Conservation (phyloP, 2,113 vertebrate genomes). For the Miniopterus natalensis region DNA sequence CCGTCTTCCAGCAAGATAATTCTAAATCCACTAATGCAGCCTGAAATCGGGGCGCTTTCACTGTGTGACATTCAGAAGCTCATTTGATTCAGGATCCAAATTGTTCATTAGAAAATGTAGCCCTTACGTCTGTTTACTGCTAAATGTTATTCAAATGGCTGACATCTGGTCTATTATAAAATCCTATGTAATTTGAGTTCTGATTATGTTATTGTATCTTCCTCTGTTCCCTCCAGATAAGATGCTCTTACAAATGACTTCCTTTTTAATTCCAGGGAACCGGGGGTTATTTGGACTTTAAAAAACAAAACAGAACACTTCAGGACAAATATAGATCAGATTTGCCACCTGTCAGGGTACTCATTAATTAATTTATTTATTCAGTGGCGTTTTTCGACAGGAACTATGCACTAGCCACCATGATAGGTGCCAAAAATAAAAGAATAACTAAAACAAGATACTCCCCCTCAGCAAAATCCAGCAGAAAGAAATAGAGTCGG, state of each 20-base stretch:
- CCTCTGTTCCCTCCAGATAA: not conserved
- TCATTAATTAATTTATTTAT: slow-evolving; percentile 41
- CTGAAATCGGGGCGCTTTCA: slow-evolving; percentile 35
- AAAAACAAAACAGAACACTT: not conserved
- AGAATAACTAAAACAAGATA: not conserved
- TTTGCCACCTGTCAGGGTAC: not conserved
- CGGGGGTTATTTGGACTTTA: not conserved
- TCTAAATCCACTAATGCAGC: slow-evolving; percentile 7
- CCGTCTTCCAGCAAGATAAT: slow-evolving; percentile 24
- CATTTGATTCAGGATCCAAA: slow-evolving; percentile 58
- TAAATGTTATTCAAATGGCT: slow-evolving; percentile 65
- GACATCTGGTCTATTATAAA: slow-evolving; percentile 72
- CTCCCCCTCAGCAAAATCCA: not conserved
- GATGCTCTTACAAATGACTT: slow-evolving; percentile 6
- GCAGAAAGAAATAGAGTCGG: not conserved
- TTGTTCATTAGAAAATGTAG: slow-evolving; percentile 18
- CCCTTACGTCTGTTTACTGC: slow-evolving; percentile 52
- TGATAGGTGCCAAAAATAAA: slow-evolving; percentile 19
- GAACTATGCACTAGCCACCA: not conserved
- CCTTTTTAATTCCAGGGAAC: slow-evolving; percentile 2
- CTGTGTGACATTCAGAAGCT: slow-evolving; percentile 52
- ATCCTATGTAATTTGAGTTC: slow-evolving; percentile 43
- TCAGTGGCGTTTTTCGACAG: not conserved
- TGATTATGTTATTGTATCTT: slow-evolving; percentile 49
- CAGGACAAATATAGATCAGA: not conserved